Evolutionary conservation across 2,888 invertebrate species (phyloP).

Genomic region (Melipona bicolor): DNA sequence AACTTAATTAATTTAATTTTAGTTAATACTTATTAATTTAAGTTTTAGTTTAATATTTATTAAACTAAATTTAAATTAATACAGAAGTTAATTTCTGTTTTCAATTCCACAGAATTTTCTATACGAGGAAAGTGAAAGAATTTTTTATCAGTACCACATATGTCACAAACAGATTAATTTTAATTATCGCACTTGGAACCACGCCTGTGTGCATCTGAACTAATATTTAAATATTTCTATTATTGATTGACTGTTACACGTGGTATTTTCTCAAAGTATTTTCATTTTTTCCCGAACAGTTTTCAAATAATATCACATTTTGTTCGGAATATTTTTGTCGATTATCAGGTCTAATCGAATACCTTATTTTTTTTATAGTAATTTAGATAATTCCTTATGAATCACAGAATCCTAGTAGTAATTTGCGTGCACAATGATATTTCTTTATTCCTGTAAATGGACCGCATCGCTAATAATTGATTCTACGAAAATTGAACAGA

Average conservation of each 20-base stretch:
- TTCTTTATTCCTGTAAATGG: background rate
- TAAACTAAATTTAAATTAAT: too few species aligned
- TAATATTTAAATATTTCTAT: conserved; percentile 20
- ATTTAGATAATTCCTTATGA: conserved; percentile 10
- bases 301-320: background rate
- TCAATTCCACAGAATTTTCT: background rate
- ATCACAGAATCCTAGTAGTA: background rate
- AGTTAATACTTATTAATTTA: too few species aligned
- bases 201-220: conserved; percentile 4
- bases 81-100: background rate
- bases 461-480: background rate
- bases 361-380: conserved; percentile 8
- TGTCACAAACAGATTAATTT: background rate
- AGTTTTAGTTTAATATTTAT: too few species aligned
- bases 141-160: background rate
- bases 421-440: conserved; percentile 12
- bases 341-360: background rate
- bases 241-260: background rate
- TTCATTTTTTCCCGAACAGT: background rate
- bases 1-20: too few species aligned
- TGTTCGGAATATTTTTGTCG: background rate
- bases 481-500: conserved; percentile 50
- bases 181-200: background rate
- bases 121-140: background rate
- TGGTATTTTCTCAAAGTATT: background rate